phyloP scores from a whole-genome alignment of 2,113 vertebrate species.

The Eidolon helvum region DNA sequence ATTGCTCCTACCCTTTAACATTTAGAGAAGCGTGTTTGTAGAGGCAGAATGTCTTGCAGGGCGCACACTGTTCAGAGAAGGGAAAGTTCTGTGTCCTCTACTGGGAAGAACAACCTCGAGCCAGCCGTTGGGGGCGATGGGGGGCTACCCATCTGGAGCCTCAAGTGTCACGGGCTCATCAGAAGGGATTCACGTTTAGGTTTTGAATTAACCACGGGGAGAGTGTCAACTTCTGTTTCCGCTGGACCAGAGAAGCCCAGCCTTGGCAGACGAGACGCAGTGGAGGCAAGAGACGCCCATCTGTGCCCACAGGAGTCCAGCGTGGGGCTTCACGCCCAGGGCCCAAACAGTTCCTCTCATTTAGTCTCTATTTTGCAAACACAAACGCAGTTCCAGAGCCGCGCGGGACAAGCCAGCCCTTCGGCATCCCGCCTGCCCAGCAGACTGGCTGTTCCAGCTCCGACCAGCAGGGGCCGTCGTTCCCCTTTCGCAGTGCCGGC shows the following conservation, averaged over 20 bases:
- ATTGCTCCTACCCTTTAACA: conserved; percentile 80
- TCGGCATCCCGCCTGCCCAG: not conserved
- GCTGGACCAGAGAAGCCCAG: not conserved
- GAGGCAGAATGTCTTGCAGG: conserved; percentile 62
- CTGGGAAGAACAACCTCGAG: conserved; percentile 36
- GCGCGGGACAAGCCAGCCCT: accelerated
- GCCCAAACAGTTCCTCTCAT: not conserved
- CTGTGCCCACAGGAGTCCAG: not conserved
- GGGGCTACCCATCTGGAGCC: not conserved
- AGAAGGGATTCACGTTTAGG: not conserved
- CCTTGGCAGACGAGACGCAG: not conserved
- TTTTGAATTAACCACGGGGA: conserved; percentile 27
- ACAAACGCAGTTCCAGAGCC: not conserved
- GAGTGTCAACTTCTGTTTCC: not conserved
- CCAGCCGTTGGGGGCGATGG: conserved; percentile 7
- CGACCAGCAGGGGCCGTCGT: conserved; percentile 82
- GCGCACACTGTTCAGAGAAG: conserved; percentile 23
- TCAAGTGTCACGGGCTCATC: not conserved
- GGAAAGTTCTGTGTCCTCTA: conserved; percentile 9
- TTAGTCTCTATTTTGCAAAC: not conserved
- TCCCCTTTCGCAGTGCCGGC: conserved; percentile 82
- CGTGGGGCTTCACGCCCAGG: not conserved
- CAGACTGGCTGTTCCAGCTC: not conserved
- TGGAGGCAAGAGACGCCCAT: not conserved
- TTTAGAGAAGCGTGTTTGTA: conserved; percentile 78